Percentiles rank a stretch among this genome's conserved stretches.
These are phyloP conservation scores for Cyphomyrus discorhynchus DNA, from an alignment of 2,113 vertebrate genomes.

Conservation along the genomic window DNA sequence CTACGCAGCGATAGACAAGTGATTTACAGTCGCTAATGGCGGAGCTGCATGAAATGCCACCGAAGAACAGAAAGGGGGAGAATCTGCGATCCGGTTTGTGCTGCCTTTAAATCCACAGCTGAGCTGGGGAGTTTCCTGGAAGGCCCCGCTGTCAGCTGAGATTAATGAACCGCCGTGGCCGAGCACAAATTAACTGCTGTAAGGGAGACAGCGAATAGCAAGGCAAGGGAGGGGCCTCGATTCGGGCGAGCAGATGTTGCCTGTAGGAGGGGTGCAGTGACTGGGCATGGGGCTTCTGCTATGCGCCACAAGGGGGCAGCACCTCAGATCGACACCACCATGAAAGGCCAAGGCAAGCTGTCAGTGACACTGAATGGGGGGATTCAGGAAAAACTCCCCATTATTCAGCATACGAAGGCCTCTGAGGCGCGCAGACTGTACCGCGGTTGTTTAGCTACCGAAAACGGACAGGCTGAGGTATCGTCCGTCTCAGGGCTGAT, in stretches of 20 bases:
- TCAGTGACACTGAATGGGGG: background rate
- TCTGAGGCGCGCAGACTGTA: background rate
- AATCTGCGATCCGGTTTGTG: background rate
- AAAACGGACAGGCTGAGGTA: background rate
- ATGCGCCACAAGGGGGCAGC: background rate
- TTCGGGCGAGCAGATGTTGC: background rate
- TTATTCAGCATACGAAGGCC: background rate
- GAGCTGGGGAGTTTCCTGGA: background rate
- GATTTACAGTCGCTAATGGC: background rate
- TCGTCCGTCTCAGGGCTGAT: background rate
- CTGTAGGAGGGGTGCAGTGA: background rate
- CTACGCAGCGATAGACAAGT: background rate
- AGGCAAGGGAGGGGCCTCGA: background rate
- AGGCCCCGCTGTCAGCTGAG: background rate
- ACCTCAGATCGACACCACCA: background rate
- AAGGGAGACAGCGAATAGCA: background rate
- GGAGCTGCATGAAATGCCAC: background rate
- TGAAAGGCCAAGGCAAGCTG: background rate
- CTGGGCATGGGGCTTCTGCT: background rate
- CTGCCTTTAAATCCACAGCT: constrained; percentile 5
- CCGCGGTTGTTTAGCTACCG: background rate
- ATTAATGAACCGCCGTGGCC: background rate
- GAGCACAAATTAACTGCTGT: background rate
- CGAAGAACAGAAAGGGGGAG: background rate
- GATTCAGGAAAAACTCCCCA: background rate